phyloP scores from a whole-genome alignment of 2,113 vertebrate species.

The Prunella himalayana region DNA sequence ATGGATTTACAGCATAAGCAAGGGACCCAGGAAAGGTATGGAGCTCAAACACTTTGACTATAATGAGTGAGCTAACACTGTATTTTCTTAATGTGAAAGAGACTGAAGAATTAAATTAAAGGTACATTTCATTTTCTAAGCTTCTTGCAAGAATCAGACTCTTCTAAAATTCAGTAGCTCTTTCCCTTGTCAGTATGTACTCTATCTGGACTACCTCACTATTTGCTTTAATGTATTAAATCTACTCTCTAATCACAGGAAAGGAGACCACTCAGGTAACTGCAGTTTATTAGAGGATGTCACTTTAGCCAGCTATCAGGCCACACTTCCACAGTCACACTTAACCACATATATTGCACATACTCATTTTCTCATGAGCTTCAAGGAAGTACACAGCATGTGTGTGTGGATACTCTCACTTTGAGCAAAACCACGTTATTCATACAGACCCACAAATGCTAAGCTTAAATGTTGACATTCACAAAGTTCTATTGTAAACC shows the following conservation, averaged over 20 bases:
- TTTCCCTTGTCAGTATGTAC: background rate
- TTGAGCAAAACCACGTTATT: background rate
- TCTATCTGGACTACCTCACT: background rate
- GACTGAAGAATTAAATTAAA: background rate
- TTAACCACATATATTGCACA: background rate
- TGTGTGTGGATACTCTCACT: conserved; percentile 6
- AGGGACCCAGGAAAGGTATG: background rate
- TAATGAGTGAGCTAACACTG: background rate
- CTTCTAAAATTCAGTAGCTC: background rate
- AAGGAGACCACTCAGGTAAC: background rate
- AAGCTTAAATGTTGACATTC: conserved; percentile 9
- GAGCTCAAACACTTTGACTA: background rate
- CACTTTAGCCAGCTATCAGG: background rate
- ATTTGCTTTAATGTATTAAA: background rate
- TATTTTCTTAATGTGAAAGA: background rate
- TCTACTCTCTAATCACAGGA: background rate
- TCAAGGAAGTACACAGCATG: background rate
- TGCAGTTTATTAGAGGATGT: background rate
- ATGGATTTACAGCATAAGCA: background rate
- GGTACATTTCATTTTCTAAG: background rate
- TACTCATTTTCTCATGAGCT: conserved; percentile 25
- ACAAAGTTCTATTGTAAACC: background rate
- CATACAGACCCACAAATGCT: background rate
- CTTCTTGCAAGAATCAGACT: background rate
- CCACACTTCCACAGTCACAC: background rate